phyloP scores from a whole-genome alignment of 2,888 invertebrate genomes.

The Nomada ferruginata region DNA sequence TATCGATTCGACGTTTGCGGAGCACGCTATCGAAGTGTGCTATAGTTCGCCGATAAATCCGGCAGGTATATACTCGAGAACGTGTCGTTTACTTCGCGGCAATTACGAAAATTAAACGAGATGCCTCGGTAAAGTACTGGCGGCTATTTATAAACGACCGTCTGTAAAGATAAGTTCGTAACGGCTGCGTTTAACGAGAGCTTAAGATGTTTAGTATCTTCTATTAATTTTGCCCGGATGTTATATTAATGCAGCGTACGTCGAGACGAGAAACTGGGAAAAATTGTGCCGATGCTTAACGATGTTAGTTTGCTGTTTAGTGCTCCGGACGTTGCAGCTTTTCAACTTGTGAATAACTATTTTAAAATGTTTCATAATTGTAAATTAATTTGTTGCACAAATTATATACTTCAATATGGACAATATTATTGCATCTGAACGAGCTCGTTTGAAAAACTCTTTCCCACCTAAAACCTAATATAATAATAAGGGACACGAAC shows the following conservation, averaged over 20 bases:
- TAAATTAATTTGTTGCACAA: too few relatives aligned
- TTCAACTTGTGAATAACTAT: not conserved
- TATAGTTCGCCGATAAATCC: conserved; percentile 4
- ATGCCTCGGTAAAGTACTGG: conserved; percentile 25
- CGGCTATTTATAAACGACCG: conserved; percentile 39
- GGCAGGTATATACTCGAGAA: conserved; percentile 6
- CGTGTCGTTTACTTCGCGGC: conserved; percentile 14
- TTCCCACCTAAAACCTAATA: too few relatives aligned
- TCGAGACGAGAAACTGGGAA: conserved; percentile 3
- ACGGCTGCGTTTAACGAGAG: conserved; percentile 42
- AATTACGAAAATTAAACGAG: conserved; percentile 56
- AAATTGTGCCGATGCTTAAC: conserved; percentile 24
- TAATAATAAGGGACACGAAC: too few relatives aligned
- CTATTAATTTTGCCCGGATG: conserved; percentile 27
- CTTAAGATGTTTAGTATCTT: conserved; percentile 28
- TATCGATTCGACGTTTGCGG: conserved; percentile 52
- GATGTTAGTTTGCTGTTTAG: not conserved
- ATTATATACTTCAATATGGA: too few relatives aligned
- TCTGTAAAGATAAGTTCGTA: conserved; percentile 34
- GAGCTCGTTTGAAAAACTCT: too few relatives aligned
- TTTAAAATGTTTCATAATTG: too few relatives aligned
- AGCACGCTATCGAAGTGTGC: not conserved
- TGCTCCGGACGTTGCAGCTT: not conserved
- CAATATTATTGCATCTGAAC: too few relatives aligned
- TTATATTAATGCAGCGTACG: not conserved